Evolutionary conservation across 2,113 vertebrate species (phyloP).

Genomic region (Thunnus maccoyii): DNA sequence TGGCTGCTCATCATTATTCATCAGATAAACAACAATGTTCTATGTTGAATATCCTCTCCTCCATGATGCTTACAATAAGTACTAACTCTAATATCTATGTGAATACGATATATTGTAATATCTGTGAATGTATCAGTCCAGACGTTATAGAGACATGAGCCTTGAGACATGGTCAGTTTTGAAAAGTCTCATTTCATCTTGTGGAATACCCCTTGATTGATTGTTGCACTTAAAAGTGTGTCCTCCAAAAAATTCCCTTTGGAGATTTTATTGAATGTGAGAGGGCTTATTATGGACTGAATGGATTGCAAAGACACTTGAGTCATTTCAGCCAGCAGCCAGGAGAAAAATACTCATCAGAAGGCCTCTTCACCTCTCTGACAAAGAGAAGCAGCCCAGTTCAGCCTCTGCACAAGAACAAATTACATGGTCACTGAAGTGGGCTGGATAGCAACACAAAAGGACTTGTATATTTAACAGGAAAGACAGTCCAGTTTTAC

Average conservation of each 20-base stretch:
- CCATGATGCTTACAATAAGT: no score
- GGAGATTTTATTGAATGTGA: conserved; percentile 22
- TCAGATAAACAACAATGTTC: neutral
- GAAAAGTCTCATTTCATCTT: neutral
- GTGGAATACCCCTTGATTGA: neutral
- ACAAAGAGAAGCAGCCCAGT: conserved; percentile 16
- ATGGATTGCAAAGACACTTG: conserved; percentile 39
- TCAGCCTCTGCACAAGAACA: conserved; percentile 1
- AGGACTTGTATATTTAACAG: neutral
- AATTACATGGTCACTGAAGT: neutral
- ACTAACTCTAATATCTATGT: neutral
- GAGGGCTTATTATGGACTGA: conserved; percentile 30
- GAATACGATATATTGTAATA: no score
- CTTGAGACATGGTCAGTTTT: no score
- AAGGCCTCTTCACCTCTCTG: conserved; percentile 27
- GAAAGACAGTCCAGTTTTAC: neutral
- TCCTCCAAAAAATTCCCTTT: conserved; percentile 8
- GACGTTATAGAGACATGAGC: no score
- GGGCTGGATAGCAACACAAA: neutral
- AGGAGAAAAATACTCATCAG: conserved; percentile 27
- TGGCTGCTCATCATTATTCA: neutral
- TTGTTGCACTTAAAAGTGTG: neutral
- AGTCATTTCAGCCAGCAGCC: conserved; percentile 6
- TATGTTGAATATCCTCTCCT: no score
- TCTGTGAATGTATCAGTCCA: neutral